phyloP scores from a whole-genome alignment of 2,888 invertebrate species.

The Andricus curvator region DNA sequence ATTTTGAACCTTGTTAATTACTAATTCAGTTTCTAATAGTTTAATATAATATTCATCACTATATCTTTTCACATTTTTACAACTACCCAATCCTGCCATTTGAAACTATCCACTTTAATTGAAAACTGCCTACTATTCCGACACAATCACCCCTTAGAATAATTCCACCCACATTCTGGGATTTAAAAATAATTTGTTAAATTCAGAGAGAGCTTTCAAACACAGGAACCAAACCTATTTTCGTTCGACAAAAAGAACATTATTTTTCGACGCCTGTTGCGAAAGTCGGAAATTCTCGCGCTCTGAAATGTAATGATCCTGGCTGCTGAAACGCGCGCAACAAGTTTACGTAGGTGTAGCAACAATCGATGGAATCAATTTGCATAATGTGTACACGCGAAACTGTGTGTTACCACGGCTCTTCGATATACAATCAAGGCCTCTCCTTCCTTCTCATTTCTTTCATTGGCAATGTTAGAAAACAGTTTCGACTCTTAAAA shows the following conservation, averaged over 20 bases:
- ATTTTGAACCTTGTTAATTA: no score
- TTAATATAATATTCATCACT: no score
- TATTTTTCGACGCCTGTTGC: neutral
- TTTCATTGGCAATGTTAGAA: constrained; percentile 13
- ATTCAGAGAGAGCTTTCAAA: neutral
- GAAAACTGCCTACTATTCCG: no score
- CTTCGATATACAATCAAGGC: constrained; percentile 16
- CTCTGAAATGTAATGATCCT: constrained; percentile 28
- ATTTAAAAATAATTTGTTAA: neutral
- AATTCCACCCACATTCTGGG: no score
- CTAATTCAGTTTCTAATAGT: no score
- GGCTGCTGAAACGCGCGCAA: constrained; percentile 38
- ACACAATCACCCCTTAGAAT: no score
- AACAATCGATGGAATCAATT: constrained; percentile 34
- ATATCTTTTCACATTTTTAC: no score
- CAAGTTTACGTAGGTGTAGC: constrained; percentile 37
- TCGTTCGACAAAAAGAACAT: neutral
- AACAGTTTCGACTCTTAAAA: neutral
- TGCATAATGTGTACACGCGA: constrained; percentile 31
- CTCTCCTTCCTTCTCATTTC: neutral
- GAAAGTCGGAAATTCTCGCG: constrained; percentile 8
- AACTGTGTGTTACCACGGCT: constrained; percentile 10
- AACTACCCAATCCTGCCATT: no score
- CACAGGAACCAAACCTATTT: neutral
- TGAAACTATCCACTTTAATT: no score